A percentile compares a stretch with the other conserved stretches of the same genome.
Conservation (phyloP, 2,888 invertebrate genomes). For the Arctia plantaginis region DNA sequence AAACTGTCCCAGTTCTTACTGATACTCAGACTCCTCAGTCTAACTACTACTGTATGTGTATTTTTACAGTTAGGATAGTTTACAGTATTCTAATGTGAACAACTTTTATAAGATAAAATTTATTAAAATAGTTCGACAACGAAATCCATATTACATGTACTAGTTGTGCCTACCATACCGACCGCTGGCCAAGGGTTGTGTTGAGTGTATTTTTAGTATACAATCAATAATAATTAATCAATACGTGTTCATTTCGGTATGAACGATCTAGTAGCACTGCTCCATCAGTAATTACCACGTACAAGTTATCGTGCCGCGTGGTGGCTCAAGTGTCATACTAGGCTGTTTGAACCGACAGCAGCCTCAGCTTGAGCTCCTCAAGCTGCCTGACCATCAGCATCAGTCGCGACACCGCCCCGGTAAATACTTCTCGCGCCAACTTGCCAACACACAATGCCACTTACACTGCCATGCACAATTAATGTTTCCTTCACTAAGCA, state of each 20-base stretch:
- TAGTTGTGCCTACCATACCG: conserved; percentile 18
- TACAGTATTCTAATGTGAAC: neutral
- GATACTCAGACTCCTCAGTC: neutral
- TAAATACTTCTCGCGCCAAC: conserved; percentile 19
- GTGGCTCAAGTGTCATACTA: conserved; percentile 34
- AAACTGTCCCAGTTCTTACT: no score
- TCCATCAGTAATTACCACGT: conserved; percentile 21
- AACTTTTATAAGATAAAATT: neutral
- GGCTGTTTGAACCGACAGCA: conserved; percentile 12
- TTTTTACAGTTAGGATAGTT: neutral
- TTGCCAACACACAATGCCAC: conserved; percentile 31
- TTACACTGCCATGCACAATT: conserved; percentile 23
- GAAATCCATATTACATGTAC: neutral
- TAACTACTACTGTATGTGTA: neutral
- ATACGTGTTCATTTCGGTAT: conserved; percentile 34
- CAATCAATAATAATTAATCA: conserved; percentile 53
- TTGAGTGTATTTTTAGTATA: conserved; percentile 57
- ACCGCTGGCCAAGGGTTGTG: conserved; percentile 74
- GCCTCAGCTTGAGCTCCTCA: conserved; percentile 25
- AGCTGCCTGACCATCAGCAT: conserved; percentile 38
- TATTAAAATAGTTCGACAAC: neutral
- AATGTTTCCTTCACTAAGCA: conserved; percentile 40
- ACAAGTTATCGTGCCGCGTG: conserved; percentile 25
- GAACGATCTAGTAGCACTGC: conserved; percentile 34
- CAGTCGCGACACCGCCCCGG: conserved; percentile 46